phyloP scores from a whole-genome alignment of 2,797 vertebrate genomes.

The Eurystomus glaucurus region DNA sequence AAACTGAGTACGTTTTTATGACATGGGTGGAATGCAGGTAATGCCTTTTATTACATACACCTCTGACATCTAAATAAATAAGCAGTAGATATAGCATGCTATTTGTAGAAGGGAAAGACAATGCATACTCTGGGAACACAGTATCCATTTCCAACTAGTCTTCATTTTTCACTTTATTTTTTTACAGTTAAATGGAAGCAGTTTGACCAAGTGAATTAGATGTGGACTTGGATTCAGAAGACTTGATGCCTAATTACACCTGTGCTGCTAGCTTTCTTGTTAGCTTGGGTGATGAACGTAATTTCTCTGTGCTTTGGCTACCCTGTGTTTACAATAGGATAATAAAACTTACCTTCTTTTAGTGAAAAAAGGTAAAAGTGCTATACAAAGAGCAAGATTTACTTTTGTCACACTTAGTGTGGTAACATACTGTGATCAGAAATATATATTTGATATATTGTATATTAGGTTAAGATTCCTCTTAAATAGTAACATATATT shows the following conservation, averaged over 20 bases:
- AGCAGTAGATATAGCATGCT: background rate
- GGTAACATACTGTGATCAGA: background rate
- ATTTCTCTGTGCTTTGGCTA: slow-evolving; percentile 19
- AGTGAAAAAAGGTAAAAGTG: background rate
- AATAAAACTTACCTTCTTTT: background rate
- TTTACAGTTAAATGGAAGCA: background rate
- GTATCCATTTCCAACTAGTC: background rate
- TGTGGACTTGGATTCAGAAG: background rate
- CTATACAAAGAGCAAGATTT: background rate
- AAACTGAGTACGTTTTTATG: background rate
- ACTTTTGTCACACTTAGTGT: background rate
- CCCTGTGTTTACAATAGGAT: background rate
- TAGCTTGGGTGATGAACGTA: background rate
- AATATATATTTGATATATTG: background rate
- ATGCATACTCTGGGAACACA: background rate
- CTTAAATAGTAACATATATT: background rate
- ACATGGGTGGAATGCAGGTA: background rate
- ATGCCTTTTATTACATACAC: background rate
- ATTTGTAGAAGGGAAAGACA: background rate
- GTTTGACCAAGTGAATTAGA: background rate
- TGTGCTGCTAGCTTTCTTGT: background rate
- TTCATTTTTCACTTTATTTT: background rate
- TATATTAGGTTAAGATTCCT: background rate
- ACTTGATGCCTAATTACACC: background rate
- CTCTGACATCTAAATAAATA: slow-evolving; percentile 12